A percentile compares a stretch with the other conserved stretches of the same genome.
These are phyloP conservation scores for Mythimna ferrago DNA, from an alignment of 2,888 invertebrate genomes.

Conservation along the genomic window DNA sequence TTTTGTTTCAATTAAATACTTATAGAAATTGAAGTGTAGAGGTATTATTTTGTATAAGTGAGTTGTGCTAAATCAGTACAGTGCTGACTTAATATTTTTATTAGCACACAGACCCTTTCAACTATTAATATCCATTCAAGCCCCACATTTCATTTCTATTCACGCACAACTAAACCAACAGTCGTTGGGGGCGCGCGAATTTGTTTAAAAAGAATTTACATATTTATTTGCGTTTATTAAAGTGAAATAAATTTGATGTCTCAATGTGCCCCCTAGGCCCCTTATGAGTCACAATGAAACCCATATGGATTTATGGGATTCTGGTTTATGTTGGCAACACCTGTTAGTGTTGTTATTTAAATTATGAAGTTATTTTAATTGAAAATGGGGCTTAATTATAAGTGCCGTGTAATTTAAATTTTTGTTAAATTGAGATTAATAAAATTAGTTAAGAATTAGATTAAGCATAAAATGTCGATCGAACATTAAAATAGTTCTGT, in stretches of 20 bases:
- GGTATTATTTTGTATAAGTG: not conserved
- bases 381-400: constrained; percentile 13
- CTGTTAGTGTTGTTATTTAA: constrained; percentile 49
- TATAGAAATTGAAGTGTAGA: too few relatives aligned
- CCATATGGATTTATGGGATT: constrained; percentile 56
- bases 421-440: not conserved
- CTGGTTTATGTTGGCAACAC: constrained; percentile 61
- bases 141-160: constrained; percentile 62
- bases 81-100: constrained; percentile 59
- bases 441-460: constrained; percentile 13
- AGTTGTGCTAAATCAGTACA: constrained; percentile 17
- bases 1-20: not conserved
- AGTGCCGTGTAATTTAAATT: not conserved
- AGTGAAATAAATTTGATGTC: constrained; percentile 82
- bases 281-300: constrained; percentile 35
- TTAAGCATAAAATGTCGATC: not conserved
- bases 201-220: constrained; percentile 74
- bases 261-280: constrained; percentile 67
- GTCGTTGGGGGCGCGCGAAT: constrained; percentile 54
- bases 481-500: not conserved
- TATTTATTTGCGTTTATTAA: constrained; percentile 85
- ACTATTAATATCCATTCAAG: constrained; percentile 54
- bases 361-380: constrained; percentile 44
- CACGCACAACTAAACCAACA: constrained; percentile 65
- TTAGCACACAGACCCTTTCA: constrained; percentile 47